Conservation (phyloP, 1,140 invertebrate species). For the Vollenhovia emeryi region DNA sequence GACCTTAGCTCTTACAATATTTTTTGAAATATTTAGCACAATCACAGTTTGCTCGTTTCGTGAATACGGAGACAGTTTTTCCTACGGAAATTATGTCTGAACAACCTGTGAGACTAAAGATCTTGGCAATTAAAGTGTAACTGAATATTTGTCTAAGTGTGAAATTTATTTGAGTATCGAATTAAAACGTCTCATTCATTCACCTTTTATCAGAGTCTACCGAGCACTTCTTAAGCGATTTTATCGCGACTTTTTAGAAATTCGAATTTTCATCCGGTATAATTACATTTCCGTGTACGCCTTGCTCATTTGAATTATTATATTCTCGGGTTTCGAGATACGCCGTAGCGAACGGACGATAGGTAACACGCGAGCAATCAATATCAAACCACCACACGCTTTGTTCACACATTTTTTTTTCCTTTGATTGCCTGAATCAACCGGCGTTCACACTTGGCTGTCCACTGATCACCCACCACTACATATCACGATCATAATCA, state of each 20-base stretch:
- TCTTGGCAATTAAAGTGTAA: background rate
- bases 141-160: background rate
- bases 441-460: conserved; percentile 52
- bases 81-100: background rate
- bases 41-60: background rate
- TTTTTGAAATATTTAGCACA: background rate
- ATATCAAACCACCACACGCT: conserved; percentile 26
- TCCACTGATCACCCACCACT: background rate
- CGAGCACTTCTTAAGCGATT: background rate
- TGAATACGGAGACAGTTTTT: background rate
- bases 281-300: background rate
- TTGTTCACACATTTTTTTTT: conserved; percentile 25
- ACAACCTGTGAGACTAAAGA: background rate
- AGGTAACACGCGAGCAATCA: conserved; percentile 35
- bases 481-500: conserved; percentile 62
- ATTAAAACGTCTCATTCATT: background rate
- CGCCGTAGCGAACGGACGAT: background rate
- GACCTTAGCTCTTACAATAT: background rate
- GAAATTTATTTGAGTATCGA: background rate
- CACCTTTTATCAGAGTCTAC: background rate
- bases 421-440: conserved; percentile 31
- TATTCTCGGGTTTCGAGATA: background rate
- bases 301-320: conserved; percentile 3
- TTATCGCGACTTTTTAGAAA: background rate
- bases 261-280: background rate